Evolutionary conservation across 2,113 vertebrate species (phyloP).

Genomic region (Plectropomus leopardus): DNA sequence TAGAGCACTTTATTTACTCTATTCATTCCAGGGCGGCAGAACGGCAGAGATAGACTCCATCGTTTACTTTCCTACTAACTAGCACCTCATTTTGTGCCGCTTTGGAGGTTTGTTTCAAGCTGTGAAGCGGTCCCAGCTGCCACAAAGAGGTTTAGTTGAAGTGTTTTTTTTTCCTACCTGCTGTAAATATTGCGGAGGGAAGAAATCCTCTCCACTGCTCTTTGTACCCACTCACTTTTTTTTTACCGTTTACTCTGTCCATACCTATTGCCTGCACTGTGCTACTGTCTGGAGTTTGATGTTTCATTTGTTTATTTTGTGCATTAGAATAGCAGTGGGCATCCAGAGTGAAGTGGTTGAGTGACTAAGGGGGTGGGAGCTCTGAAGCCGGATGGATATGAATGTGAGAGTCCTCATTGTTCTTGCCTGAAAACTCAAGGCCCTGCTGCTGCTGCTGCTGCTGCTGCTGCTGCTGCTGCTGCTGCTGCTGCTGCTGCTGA

Average conservation of each 20-base stretch:
- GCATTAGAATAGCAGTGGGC: constrained; percentile 58
- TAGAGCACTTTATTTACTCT: constrained; percentile 59
- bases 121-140: constrained; percentile 40
- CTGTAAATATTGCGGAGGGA: constrained; percentile 55
- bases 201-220: constrained; percentile 63
- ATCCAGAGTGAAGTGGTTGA: constrained; percentile 61
- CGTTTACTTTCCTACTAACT: constrained; percentile 10
- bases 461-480: constrained; percentile 18
- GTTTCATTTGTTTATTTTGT: constrained; percentile 51
- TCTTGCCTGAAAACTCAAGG: constrained; percentile 52
- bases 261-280: constrained; percentile 1
- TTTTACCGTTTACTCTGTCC: constrained; percentile 54
- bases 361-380: constrained; percentile 65
- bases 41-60: constrained; percentile 37
- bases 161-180: constrained; percentile 44
- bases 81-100: constrained; percentile 42
- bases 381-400: constrained; percentile 52
- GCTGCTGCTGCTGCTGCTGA: constrained; percentile 30
- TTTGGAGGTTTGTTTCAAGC: constrained; percentile 52
- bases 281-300: constrained; percentile 55
- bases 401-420: constrained; percentile 62
- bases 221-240: constrained; percentile 65
- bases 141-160: constrained; percentile 58
- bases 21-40: constrained; percentile 32
- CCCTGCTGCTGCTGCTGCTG: constrained; percentile 20